These are phyloP conservation scores for Chironex yamaguchii DNA, from an alignment of 30 jellyfish, hydroid and myxozoan species.

Conservation along the genomic window DNA sequence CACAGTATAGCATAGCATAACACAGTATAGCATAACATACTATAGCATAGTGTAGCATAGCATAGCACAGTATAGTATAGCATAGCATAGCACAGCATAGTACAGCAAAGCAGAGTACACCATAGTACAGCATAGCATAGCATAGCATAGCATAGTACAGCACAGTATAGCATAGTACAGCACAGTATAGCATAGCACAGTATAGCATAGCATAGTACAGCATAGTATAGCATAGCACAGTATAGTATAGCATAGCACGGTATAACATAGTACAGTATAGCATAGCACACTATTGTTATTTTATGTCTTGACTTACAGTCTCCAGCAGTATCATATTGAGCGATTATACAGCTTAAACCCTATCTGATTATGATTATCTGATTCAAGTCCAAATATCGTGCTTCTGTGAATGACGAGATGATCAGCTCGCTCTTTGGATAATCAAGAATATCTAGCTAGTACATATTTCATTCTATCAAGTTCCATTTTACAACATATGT, in stretches of 20 bases:
- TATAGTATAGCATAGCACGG: neutral
- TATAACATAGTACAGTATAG: neutral
- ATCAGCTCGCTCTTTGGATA: too few species aligned
- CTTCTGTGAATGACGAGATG: too few species aligned
- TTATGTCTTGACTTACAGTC: too few species aligned
- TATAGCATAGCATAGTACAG: neutral
- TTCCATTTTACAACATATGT: too few species aligned
- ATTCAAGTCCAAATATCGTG: too few species aligned
- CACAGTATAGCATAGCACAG: neutral
- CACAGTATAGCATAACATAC: neutral
- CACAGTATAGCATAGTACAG: neutral
- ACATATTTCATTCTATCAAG: too few species aligned
- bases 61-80: neutral
- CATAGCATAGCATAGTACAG: neutral
- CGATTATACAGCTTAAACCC: too few species aligned
- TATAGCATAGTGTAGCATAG: neutral
- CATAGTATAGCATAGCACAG: neutral
- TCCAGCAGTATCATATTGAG: too few species aligned
- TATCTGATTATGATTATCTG: too few species aligned
- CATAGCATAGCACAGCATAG: neutral
- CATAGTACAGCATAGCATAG: neutral
- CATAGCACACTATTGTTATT: neutral
- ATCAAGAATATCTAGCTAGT: too few species aligned
- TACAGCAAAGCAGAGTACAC: neutral
- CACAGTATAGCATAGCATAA: neutral